phyloP scores from a whole-genome alignment of 2,888 invertebrate genomes.

The Dryomyza anilis region DNA sequence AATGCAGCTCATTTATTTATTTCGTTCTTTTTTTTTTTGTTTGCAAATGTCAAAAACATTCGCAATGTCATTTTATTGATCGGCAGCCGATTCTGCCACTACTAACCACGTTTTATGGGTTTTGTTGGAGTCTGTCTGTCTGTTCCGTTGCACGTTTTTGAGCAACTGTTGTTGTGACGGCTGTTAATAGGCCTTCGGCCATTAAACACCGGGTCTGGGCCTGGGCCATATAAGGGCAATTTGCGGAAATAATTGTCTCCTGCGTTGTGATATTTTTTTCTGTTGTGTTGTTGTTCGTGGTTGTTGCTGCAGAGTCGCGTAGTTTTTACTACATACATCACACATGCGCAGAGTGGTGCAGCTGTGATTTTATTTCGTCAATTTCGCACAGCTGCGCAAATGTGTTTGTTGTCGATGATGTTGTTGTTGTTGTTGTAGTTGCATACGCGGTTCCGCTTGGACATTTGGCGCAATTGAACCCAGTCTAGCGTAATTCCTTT shows the following conservation, averaged over 20 bases:
- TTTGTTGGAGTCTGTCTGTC: no score
- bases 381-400: slow-evolving; percentile 34
- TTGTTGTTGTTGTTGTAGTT: slow-evolving; percentile 10
- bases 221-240: slow-evolving; percentile 36
- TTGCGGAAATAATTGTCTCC: slow-evolving; percentile 37
- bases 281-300: no score
- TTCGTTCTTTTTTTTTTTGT: no score
- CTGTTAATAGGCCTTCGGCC: neutral
- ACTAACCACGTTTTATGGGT: no score
- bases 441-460: slow-evolving; percentile 25
- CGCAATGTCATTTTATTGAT: no score
- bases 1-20: no score
- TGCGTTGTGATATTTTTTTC: neutral
- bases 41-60: no score
- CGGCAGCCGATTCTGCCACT: no score
- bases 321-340: no score
- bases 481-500: slow-evolving; percentile 41
- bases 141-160: no score
- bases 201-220: neutral
- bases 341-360: slow-evolving; percentile 27
- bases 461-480: slow-evolving; percentile 27
- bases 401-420: slow-evolving; percentile 20
- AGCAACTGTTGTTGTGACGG: no score
- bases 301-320: neutral
- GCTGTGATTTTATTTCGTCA: slow-evolving; percentile 39